Conservation (phyloP, 2,797 vertebrate genomes). For the Petrocephalus sullivani region DNA sequence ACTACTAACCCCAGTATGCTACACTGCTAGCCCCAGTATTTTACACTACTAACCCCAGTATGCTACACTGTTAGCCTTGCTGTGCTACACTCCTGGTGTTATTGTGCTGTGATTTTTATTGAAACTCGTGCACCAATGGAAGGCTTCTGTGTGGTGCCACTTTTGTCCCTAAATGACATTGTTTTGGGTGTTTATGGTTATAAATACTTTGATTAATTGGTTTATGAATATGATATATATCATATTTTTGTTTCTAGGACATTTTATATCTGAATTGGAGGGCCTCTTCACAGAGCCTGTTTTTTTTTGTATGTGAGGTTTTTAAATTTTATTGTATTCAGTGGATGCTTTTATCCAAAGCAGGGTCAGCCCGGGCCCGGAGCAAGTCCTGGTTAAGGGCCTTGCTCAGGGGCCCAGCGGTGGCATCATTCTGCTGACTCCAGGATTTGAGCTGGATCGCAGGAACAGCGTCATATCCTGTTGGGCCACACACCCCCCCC, state of each 20-base stretch:
- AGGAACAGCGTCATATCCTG: background rate
- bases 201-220: background rate
- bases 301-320: background rate
- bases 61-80: background rate
- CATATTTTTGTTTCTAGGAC: background rate
- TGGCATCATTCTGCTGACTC: background rate
- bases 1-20: too few species aligned
- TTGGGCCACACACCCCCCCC: background rate
- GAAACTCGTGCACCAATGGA: background rate
- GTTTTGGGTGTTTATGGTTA: background rate
- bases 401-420: background rate
- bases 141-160: background rate
- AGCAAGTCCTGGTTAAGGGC: background rate
- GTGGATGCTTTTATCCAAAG: background rate
- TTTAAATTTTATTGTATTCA: background rate
- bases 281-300: background rate
- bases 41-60: background rate
- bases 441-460: background rate
- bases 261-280: background rate
- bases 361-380: background rate
- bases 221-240: background rate
- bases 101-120: background rate
- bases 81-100: background rate
- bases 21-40: background rate
- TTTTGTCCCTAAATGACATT: background rate